Base-by-base conservation (phyloP, 2,888 invertebrate genomes). In the Notodonta ziczac region DNA sequence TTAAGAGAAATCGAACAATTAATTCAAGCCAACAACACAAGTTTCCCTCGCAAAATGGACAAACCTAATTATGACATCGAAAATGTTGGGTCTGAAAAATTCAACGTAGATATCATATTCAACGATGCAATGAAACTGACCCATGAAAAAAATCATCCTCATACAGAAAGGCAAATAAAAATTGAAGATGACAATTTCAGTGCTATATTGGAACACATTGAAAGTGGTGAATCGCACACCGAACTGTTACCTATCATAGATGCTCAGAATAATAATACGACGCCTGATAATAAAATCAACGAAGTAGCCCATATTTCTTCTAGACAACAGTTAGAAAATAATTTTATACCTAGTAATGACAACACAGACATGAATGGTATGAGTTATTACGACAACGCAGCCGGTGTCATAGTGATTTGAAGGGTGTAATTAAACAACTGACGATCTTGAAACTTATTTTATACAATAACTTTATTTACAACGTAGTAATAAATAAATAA, bases 381-480 rank as follows among this genome's bases (percentile, higher is more conserved):
- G 8, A 55, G 61, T 35, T 12, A 60, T 32, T 42, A 8, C 14
- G 65, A 69, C 9, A 59, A 63, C 50, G 67, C 24, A 24, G 24
- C 60, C 56, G 72, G 75, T 48, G 16, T 74, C 5, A 60, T 75
- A 55, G 16, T 78, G 9, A 75, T 69, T 60, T 75, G 70, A 57
- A 64, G 58, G 56, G 66, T 24, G 24, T 59, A 76, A 69, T 59
- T 60, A 76, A 73, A 76, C 79, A 85, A 85, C 62, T 69, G 52
- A 72, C 73, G 70, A 80, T 84, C 83, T 86, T 89, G 82, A 90
- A 83, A 84, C 91, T 91, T 91, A 91, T 68, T 82, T 84, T 76
- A 84, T 87, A 87, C 73, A 82, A 72, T 72, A 65, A 63, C 75
- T 89, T 90, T 92, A 93, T 93, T 92, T 93, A 92, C 93, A 93